Base-by-base conservation (phyloP, 2,888 invertebrate genomes). In the Augiades crinisus region DNA sequence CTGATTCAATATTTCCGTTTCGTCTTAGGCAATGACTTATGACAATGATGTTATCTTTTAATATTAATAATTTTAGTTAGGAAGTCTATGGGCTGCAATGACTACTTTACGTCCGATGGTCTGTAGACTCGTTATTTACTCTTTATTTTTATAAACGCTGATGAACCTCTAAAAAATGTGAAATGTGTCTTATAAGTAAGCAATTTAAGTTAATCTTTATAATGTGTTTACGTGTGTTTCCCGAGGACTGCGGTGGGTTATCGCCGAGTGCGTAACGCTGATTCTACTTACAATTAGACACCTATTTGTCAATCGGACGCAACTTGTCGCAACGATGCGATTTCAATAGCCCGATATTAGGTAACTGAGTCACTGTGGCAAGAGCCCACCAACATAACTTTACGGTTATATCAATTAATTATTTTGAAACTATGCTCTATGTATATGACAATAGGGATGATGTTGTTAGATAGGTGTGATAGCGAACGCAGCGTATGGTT, bases 341-440 rank as follows among this genome's bases (percentile, higher is more conserved):
- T 72, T 71, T 61, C 66, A 68, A 59, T 67, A 64, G 52, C 58
- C 47, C 60, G 61, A 68, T 68, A 70, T 81, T 72, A 76, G 70
- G 77, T 79, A 76, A 79, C 61, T 64, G 68, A 75, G 73, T 69
- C 74, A 76, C 70, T 74, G 71, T 69, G 70, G 71, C 72, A 70
- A 72, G 57, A 37, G 13, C 33, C 38, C 31, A 14, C 33, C 24
- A 46, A n/a, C 10, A 2, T n/a, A 13, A 14, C 19, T 14, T 33
- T 44, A 14, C 33, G 2, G 13, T 14, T 19, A 1, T 5, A n/a
- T 16, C 45, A 16, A 14, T 7, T 6, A 13, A 5, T n/a, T 5
- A 5, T 10, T 6, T 5, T 1, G 5, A 33, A 31, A 33, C 4
- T 34, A 7, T 6, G 13, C 45, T 16, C 21, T 45, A 45, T 3